A percentile compares a stretch with the other conserved stretches of the same genome.
phyloP scores from a whole-genome alignment of 2,113 vertebrate species.

The Actenoides hombroni region DNA sequence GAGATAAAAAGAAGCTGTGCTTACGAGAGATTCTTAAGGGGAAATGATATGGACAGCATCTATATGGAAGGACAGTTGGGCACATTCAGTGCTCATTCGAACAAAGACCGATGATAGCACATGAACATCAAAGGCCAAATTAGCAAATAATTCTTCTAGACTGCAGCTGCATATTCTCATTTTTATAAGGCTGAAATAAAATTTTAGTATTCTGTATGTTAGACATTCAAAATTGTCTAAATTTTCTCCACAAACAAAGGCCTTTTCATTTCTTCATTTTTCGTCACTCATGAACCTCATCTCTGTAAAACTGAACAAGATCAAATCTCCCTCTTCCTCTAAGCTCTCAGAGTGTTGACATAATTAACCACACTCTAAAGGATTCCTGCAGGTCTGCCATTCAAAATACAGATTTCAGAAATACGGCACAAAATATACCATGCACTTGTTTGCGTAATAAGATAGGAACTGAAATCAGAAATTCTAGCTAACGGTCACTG shows the following conservation, averaged over 20 bases:
- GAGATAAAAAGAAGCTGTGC: neutral
- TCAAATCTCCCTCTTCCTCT: neutral
- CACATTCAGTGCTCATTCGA: neutral
- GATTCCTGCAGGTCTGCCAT: neutral
- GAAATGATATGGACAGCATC: neutral
- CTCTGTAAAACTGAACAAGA: neutral
- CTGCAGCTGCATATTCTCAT: neutral
- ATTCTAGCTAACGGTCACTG: neutral
- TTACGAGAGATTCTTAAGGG: neutral
- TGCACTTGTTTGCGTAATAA: neutral
- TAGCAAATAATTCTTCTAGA: neutral
- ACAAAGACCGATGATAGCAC: neutral
- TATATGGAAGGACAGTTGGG: neutral
- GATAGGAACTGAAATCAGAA: neutral
- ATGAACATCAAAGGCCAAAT: neutral
- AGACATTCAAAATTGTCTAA: neutral
- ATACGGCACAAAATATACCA: neutral
- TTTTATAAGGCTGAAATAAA: neutral
- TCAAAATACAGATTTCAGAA: neutral
- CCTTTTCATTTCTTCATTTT: neutral
- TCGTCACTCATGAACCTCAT: neutral
- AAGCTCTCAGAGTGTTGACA: neutral
- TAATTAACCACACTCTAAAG: neutral
- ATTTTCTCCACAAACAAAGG: neutral
- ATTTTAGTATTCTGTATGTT: neutral